Base-by-base conservation (phyloP, 2,888 invertebrate genomes). In the Autographa gamma region DNA sequence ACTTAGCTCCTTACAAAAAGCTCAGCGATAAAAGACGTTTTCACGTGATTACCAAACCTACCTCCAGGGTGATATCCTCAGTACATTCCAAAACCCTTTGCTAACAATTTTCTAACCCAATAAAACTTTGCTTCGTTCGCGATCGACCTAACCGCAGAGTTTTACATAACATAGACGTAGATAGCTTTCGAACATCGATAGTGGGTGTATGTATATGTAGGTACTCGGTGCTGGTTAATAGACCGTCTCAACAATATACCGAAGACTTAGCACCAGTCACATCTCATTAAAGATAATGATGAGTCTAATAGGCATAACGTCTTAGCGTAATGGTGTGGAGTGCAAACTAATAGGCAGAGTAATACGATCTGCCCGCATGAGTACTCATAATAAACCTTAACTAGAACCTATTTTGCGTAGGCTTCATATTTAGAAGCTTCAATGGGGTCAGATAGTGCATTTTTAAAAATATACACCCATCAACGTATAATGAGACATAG, bases 281-380 rank as follows among this genome's bases (percentile, higher is more conserved):
- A 56, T 56, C 54, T 25, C 54, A 56, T 56, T 56, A 56, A 56
- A 56, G 54, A 56, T 54, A 54, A 54, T 56, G 54, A 56, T 56
- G 19, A 18, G 13, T 14, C 25, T 56, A 56, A 56, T 19, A 56
- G 54, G 54, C 25, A 56, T 56, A 25, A 56, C 54, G 54, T 56
- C 54, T 56, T 56, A 25, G 54, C 25, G 13, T 56, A 56, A 56
- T 56, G 11, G 54, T 19, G 25, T 14, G 11, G 54, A 54, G 19
- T 54, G 54, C 54, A 14, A 56, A 56, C 54, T 56, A 56, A 56
- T 56, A 25, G 54, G n/a, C 3, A 19, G 19, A 1, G 19, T 56
- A 19, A 19, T 56, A 56, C 19, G 54, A 54, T 54, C 54, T 18
- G 18, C 19, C 18, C 18, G 19, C n/a, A 5, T 52, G n/a, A 43